Base-by-base conservation (phyloP, 2,113 vertebrate genomes). In the Melanotaenia duboulayi region DNA sequence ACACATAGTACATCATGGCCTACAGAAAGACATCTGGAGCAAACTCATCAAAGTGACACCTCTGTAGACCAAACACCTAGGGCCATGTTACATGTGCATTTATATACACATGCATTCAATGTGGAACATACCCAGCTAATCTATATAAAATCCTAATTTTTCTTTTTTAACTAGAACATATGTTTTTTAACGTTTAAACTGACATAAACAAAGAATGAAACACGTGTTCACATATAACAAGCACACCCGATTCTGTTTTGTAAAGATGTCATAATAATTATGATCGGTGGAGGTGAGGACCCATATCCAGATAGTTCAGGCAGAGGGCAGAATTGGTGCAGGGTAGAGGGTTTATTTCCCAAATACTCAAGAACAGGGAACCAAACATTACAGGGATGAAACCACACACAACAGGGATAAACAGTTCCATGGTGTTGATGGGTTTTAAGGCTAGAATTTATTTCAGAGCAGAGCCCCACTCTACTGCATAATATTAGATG, bases 1-100 rank as follows among this genome's bases (percentile, higher is more conserved):
- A 56, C 17, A 55, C 8, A 67, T 4, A 52, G 9, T 24, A 49
- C 32, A 24, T 59, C 23, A 5, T 37, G 59, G 32, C 51, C 60
- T 46, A 32, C 22, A 70, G 66, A 39, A 51, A 65, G 23, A 71
- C 19, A 70, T 67, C 63, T 70, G 58, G 12, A 50, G 66, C 48
- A 32, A 19, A 35, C 65, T 14, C 42, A 56, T 57, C 46, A 8
- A 23, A 68, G 40, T 37, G 73, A 74, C 69, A 66, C 52, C 44
- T 48, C 28, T 19, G 22, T 44, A 62, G 60, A 59, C 4, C 50
- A 28, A 61, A 39, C 49, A 77, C 44, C 25, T 5, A 25, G 28
- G 56, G 20, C 60, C 62, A 54, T 16, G 48, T 20, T 69, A 75
- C 42, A 65, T 61, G 14, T 46, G 54, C 46, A 55, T 48, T 24